A percentile compares a stretch with the other conserved stretches of the same genome.
These are phyloP conservation scores for Carabus problematicus DNA, from an alignment of 2,888 invertebrate species.

Conservation along the genomic window DNA sequence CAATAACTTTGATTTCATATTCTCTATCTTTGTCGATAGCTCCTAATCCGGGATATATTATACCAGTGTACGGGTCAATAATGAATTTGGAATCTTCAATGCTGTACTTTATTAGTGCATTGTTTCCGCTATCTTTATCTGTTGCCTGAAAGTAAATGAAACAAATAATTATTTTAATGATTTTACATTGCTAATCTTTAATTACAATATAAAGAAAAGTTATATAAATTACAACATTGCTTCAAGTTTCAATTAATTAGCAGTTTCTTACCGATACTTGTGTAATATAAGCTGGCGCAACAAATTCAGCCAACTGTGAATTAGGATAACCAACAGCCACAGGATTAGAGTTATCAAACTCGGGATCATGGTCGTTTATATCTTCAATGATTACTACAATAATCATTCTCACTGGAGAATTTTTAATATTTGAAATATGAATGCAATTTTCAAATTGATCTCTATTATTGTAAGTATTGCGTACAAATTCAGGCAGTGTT, in stretches of 20 bases:
- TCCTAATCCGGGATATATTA: slow-evolving; percentile 61
- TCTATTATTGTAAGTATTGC: slow-evolving; percentile 55
- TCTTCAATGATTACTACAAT: slow-evolving; percentile 64
- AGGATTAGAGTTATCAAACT: slow-evolving; percentile 58
- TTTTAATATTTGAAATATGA: slow-evolving; percentile 58
- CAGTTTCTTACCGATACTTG: slow-evolving; percentile 61
- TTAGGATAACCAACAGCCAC: slow-evolving; percentile 62
- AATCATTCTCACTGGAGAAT: slow-evolving; percentile 58
- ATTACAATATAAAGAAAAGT: slow-evolving; percentile 49
- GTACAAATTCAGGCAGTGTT: not conserved
- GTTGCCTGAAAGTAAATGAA: slow-evolving; percentile 53
- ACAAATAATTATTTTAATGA: slow-evolving; percentile 34
- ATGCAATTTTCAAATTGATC: slow-evolving; percentile 57
- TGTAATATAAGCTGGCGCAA: slow-evolving; percentile 60
- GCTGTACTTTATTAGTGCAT: slow-evolving; percentile 61
- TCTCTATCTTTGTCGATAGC: slow-evolving; percentile 57
- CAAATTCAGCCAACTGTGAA: slow-evolving; percentile 55
- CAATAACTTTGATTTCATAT: slow-evolving; percentile 55
- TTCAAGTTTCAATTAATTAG: not conserved
- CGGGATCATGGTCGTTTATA: slow-evolving; percentile 63
- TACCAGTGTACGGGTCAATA: slow-evolving; percentile 66
- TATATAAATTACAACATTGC: not conserved
- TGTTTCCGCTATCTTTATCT: slow-evolving; percentile 65
- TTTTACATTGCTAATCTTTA: slow-evolving; percentile 9
- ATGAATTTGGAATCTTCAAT: slow-evolving; percentile 58